Conservation (phyloP, 2,888 invertebrate species). For the Aphodius sticticus region DNA sequence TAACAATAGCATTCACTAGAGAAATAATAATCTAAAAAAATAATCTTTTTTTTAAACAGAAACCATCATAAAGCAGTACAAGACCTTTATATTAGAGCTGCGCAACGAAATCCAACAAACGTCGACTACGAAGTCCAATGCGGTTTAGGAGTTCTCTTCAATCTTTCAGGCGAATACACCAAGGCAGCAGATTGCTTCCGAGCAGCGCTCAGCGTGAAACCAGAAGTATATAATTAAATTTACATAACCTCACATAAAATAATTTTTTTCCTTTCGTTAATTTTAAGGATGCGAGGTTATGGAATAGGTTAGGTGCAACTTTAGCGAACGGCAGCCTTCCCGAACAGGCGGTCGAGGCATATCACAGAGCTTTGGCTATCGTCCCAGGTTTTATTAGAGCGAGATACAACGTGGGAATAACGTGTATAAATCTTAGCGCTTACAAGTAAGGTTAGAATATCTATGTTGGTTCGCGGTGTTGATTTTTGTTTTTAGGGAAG, state of each 20-base stretch:
- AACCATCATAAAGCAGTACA: conserved; percentile 72
- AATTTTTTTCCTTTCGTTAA: neutral
- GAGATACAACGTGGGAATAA: conserved; percentile 96
- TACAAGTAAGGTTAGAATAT: conserved; percentile 62
- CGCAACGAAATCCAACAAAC: conserved; percentile 74
- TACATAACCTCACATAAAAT: neutral
- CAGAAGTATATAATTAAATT: conserved; percentile 67
- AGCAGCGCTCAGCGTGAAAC: conserved; percentile 84
- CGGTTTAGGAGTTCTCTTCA: conserved; percentile 94
- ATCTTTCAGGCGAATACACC: conserved; percentile 91
- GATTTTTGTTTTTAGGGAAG: conserved; percentile 70
- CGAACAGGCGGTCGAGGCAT: conserved; percentile 96
- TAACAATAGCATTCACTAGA: conserved; percentile 36
- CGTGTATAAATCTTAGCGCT: conserved; percentile 94
- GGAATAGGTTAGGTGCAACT: conserved; percentile 98
- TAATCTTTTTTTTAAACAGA: conserved; percentile 51
- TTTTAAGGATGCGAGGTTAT: conserved; percentile 84
- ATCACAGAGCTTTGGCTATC: conserved; percentile 87
- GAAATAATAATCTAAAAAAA: conserved; percentile 23
- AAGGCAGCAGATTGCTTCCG: conserved; percentile 97
- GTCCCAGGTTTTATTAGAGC: conserved; percentile 97
- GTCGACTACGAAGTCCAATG: conserved; percentile 93
- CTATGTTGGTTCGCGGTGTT: neutral
- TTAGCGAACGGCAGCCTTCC: conserved; percentile 94
- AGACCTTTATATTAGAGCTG: conserved; percentile 80